A percentile compares a stretch with the other conserved stretches of the same genome.
These are phyloP conservation scores for Enteromius argenteus DNA, from an alignment of 2,797 vertebrate genomes.

Conservation along the genomic window DNA sequence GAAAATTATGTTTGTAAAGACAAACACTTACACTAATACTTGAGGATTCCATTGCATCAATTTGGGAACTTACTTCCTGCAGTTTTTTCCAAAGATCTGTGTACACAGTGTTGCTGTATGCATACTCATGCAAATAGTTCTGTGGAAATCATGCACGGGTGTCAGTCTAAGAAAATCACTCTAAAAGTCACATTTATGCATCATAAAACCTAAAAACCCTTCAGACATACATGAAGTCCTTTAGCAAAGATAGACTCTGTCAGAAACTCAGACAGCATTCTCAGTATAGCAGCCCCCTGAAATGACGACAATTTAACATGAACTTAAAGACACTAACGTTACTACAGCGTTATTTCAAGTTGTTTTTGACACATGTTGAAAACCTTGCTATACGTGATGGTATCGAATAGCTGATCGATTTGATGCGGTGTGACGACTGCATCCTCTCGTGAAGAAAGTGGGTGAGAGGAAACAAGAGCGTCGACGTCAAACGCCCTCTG, in stretches of 20 bases:
- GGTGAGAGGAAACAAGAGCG: slow-evolving; percentile 61
- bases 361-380: neutral
- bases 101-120: slow-evolving; percentile 83
- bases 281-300: slow-evolving; percentile 84
- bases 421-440: slow-evolving; percentile 54
- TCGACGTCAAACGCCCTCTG: slow-evolving; percentile 70
- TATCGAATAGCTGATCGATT: slow-evolving; percentile 61
- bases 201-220: neutral
- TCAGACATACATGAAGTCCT: slow-evolving; percentile 67
- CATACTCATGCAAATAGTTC: slow-evolving; percentile 85
- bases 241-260: slow-evolving; percentile 81
- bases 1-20: neutral
- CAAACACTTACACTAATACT: neutral
- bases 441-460: slow-evolving; percentile 55
- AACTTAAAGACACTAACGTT: neutral
- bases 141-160: slow-evolving; percentile 65
- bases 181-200: neutral
- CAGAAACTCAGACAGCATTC: slow-evolving; percentile 91
- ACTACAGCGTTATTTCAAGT: neutral
- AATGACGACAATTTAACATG: neutral
- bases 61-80: slow-evolving; percentile 73
- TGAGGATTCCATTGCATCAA: neutral
- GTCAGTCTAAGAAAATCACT: neutral
- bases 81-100: slow-evolving; percentile 87
- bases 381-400: slow-evolving; percentile 69